These are phyloP conservation scores for Perdita meconis DNA, from an alignment of 2,888 invertebrate species.

Conservation along the genomic window DNA sequence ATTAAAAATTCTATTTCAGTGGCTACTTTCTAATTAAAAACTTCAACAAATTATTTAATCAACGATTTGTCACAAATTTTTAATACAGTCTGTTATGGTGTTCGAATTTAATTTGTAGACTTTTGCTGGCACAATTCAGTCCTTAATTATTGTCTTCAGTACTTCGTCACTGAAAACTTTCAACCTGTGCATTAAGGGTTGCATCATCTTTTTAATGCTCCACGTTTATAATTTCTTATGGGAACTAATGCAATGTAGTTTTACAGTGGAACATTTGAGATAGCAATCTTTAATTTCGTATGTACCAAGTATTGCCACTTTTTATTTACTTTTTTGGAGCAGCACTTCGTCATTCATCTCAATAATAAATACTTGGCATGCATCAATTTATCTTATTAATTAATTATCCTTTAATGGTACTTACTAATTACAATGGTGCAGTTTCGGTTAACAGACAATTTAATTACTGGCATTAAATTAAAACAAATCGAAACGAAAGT, in stretches of 20 bases:
- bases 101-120: background rate
- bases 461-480: background rate
- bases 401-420: conserved; percentile 10
- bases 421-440: conserved; percentile 9
- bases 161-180: conserved; percentile 16
- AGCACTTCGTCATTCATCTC: background rate
- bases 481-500: background rate
- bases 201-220: conserved; percentile 11
- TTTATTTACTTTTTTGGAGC: conserved; percentile 12
- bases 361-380: background rate
- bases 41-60: background rate
- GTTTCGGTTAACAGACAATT: background rate
- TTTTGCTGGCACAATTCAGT: conserved; percentile 4
- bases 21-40: too few species aligned
- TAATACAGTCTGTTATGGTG: background rate
- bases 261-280: background rate
- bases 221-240: background rate
- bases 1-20: too few species aligned
- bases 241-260: conserved; percentile 9
- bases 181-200: conserved; percentile 25
- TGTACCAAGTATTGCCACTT: background rate
- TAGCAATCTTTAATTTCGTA: conserved; percentile 17
- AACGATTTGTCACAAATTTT: background rate
- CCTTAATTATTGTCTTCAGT: conserved; percentile 16
- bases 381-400: conserved; percentile 36